Percentiles rank a stretch among this genome's conserved stretches.
Conservation (phyloP, 2,888 invertebrate genomes). For the Tridacna crocea region DNA sequence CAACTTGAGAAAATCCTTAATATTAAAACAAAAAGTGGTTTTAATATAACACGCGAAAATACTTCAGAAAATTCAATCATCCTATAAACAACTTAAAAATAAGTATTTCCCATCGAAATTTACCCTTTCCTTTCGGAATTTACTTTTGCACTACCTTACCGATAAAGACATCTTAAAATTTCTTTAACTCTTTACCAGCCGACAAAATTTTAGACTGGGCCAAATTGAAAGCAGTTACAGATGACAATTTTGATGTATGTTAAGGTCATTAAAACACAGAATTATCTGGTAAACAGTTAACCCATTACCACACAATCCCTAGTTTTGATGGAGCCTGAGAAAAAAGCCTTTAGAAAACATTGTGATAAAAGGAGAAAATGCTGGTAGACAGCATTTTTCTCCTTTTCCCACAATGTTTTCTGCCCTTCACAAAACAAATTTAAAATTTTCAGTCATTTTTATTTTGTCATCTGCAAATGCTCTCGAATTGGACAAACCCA, state of each 20-base stretch:
- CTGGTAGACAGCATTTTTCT: no score
- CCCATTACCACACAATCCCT: neutral
- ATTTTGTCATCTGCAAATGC: no score
- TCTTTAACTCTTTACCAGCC: no score
- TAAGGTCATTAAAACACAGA: neutral
- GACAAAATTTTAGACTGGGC: no score
- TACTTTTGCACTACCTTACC: neutral
- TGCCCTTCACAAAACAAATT: no score
- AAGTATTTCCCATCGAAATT: conserved; percentile 1
- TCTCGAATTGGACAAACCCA: neutral
- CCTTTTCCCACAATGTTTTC: no score
- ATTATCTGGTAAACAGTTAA: neutral
- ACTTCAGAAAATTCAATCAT: conserved; percentile 1
- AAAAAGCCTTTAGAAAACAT: no score
- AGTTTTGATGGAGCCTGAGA: no score
- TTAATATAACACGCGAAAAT: conserved; percentile 9
- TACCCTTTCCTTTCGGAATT: neutral
- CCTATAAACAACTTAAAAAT: conserved; percentile 4
- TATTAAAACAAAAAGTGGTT: conserved; percentile 16
- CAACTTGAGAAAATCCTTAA: conserved; percentile 24
- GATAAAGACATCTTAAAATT: neutral
- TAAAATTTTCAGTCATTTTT: no score
- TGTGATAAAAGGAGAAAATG: no score
- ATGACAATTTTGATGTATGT: no score
- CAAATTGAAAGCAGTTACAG: no score